These are phyloP conservation scores for Maniola jurtina DNA, from an alignment of 1,140 invertebrate genomes.

Conservation along the genomic window DNA sequence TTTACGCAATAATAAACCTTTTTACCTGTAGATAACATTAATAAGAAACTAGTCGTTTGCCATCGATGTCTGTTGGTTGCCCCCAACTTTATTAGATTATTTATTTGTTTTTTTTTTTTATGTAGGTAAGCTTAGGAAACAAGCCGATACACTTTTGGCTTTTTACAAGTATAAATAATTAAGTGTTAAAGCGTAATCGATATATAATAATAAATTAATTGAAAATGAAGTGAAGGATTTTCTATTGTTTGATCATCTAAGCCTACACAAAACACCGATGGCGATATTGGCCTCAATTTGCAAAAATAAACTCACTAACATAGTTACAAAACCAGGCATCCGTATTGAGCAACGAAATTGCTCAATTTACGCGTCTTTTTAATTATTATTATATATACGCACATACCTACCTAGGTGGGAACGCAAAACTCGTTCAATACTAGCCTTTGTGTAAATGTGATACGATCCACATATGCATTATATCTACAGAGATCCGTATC, in stretches of 20 bases:
- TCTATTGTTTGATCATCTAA: background rate
- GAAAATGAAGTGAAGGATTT: conserved; percentile 1
- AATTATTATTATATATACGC: conserved; percentile 5
- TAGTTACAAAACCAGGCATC: conserved; percentile 37
- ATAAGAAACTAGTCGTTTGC: too few species aligned
- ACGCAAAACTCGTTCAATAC: background rate
- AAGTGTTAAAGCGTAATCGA: background rate
- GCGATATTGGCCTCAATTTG: conserved; percentile 30
- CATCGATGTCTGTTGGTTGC: too few species aligned
- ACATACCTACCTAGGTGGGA: background rate
- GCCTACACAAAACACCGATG: background rate
- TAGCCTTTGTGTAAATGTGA: conserved; percentile 4
- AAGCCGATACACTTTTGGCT: too few species aligned
- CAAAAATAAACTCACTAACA: conserved; percentile 41
- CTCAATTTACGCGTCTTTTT: conserved; percentile 33
- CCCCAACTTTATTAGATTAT: too few species aligned
- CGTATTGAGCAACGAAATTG: conserved; percentile 35
- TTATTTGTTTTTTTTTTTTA: too few species aligned
- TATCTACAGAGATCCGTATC: conserved; percentile 18
- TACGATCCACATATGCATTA: conserved; percentile 5
- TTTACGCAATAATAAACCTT: too few species aligned
- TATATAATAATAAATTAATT: background rate
- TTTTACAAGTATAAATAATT: too few species aligned
- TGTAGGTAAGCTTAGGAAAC: too few species aligned
- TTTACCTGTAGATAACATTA: too few species aligned